Evolutionary conservation across 2,797 vertebrate species (phyloP), one percentile per base, ranked within the genome.

Genomic region (Okamejei kenojei): DNA sequence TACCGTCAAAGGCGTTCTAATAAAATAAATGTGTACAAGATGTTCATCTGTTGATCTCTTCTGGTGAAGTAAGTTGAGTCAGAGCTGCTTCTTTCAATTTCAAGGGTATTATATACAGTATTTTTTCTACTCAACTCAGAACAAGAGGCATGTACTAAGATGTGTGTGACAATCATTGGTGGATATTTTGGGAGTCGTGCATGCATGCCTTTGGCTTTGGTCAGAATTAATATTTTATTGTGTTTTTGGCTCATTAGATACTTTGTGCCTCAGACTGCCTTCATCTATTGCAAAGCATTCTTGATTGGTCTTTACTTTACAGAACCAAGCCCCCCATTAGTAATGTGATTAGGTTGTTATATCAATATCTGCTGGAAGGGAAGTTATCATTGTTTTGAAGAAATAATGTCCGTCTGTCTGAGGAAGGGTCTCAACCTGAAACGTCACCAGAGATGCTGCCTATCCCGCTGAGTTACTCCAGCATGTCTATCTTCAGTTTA

Each of bases 41-140:
- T 76, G 63, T 76, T 23, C 26, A 91, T 91, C 71, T 91, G 68
- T 71, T 54, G 45, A 92, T 76, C 38, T 76, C 90, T 92, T 92
- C 90, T 76, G 68, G 4, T 92, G 71, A 92, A 58, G 23, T 45
- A n/a, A 45, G 65, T 45, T 2, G 68, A 73, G 68, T 76, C 90
- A 58, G 65, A 74, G 35, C 90, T 54, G 35, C 35, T 65, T n/a
- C 35, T 92, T 13, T 17, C 26, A 35, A 32, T 68, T 88, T 88
- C 17, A 68, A 68, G n/a, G 13, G 35, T 88, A 88, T 65, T 92
- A 92, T 74, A 54, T 92, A 19, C 71, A 76, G 73, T 76, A 54
- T 68, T 80, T 38, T 92, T 92, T 76, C 90, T 76, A 92, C 71
- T 92, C 45, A 74, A 74, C 68, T 76, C 32, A 11, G 6, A 17